phyloP scores from a whole-genome alignment of 1,140 invertebrate genomes.

The Panulirus ornatus region DNA sequence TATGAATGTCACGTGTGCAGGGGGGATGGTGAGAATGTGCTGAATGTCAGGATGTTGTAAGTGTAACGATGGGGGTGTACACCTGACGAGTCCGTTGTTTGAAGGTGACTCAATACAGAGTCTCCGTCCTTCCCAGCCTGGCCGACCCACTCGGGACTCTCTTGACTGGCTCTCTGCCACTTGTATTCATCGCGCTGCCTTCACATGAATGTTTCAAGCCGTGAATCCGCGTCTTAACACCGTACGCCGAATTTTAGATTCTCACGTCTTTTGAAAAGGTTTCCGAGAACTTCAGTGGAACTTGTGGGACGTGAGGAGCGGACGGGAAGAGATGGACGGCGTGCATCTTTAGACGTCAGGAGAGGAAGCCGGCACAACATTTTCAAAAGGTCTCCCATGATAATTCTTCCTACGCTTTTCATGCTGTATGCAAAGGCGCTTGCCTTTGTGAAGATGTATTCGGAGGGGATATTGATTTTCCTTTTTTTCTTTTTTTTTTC shows the following conservation, averaged over 20 bases:
- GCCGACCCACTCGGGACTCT: too few species aligned
- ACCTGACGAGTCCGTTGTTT: too few species aligned
- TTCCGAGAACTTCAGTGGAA: not conserved
- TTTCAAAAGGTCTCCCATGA: not conserved
- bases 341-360: not conserved
- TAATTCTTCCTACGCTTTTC: not conserved
- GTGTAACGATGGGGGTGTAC: too few species aligned
- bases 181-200: not conserved
- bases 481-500: too few species aligned
- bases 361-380: not conserved
- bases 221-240: not conserved
- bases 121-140: too few species aligned
- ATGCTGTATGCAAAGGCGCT: not conserved
- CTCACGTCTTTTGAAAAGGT: not conserved
- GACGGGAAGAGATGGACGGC: not conserved
- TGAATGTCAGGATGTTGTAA: too few species aligned
- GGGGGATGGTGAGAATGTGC: too few species aligned
- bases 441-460: not conserved
- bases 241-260: slow-evolving; percentile 2
- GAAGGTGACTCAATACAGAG: too few species aligned
- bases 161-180: not conserved
- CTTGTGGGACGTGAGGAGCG: not conserved
- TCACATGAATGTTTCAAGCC: slow-evolving; percentile 6
- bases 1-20: too few species aligned
- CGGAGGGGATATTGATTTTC: too few species aligned